Evolutionary conservation across 37 sponge, comb jelly and placozoan species (phyloP).

Genomic region (Amphimedon queenslandica): DNA sequence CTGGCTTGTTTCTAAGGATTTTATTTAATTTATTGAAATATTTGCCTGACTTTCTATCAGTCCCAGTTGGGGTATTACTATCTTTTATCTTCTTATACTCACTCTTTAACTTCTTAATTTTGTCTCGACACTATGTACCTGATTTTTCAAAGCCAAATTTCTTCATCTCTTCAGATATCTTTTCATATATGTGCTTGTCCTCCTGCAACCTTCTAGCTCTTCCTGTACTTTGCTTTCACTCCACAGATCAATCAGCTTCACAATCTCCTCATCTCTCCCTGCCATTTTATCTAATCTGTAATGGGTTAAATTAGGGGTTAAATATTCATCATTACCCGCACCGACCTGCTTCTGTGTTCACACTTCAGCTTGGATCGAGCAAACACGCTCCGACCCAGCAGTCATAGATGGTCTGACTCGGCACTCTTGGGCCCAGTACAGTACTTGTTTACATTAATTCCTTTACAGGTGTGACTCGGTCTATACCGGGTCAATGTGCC

Average conservation of each 20-base stretch:
- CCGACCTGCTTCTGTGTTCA: too few relatives aligned
- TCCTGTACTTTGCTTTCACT: not conserved
- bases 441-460: not conserved
- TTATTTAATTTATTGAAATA: slow-evolving; percentile 1
- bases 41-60: slow-evolving; percentile 4
- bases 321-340: too few relatives aligned
- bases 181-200: not conserved
- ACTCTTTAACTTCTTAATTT: slow-evolving; percentile 10
- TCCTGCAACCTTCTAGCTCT: slow-evolving; percentile 1
- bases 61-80: slow-evolving; percentile 1
- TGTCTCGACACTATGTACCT: slow-evolving; percentile 8
- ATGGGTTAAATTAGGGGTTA: too few relatives aligned
- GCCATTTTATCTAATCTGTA: not conserved
- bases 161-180: not conserved
- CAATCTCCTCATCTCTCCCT: not conserved
- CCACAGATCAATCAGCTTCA: not conserved
- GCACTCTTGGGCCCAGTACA: not conserved
- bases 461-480: not conserved
- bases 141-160: not conserved
- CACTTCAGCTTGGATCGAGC: too few relatives aligned
- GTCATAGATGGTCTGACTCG: not conserved
- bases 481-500: not conserved
- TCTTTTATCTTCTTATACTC: slow-evolving; percentile 19
- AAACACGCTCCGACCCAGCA: not conserved
- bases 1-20: slow-evolving; percentile 1